Evolutionary conservation across 2,888 invertebrate species (phyloP), one percentile per base, ranked within the genome.

Genomic region (Sesamia inferens): DNA sequence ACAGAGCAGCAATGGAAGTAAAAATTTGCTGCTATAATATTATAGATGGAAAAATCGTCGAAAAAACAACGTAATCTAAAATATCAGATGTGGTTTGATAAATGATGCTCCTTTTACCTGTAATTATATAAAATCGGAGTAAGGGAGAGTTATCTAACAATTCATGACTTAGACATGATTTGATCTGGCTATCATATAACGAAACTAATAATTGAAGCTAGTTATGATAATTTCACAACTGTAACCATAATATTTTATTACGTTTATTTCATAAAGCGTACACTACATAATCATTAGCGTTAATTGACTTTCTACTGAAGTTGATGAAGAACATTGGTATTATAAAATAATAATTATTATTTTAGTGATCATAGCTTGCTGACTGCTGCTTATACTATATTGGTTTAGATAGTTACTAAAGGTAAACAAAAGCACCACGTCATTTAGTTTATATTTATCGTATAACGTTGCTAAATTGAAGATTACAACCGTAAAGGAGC

Each of bases 211-310:
- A 70, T 24, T 48, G 31, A 47, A 66, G 22, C n/a, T 54, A 59
- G 64, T 8, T 64, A 54, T 78, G 22, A 16, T 64, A 61, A 64
- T 71, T 54, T 78, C 10, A 4, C 24, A 19, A 42, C 64, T 59
- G 59, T 77, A 70, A 76, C 57, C 42, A 64, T 76, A 48, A 64
- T 7, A 76, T 65, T 76, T 78, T 48, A 71, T 78, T 42, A 48
- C 59, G 13, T 31, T 55, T 48, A n/a, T 76, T 62, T 62, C 54
- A 76, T 62, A 42, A 16, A 71, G 48, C 22, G 57, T 51, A 48
- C 39, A 47, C 16, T 54, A 42, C 57, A 63, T 71, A 59, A 76
- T 69, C n/a, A 24, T 24, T 5, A 64, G 58, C 63, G 31, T 71
- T 76, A 59, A 76, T 77, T 54, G 59, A 64, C 78, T 76, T 77